A percentile compares a stretch with the other conserved stretches of the same genome.
Evolutionary conservation across 2,888 invertebrate genomes (phyloP).

Genomic region (Drosophila cognata): DNA sequence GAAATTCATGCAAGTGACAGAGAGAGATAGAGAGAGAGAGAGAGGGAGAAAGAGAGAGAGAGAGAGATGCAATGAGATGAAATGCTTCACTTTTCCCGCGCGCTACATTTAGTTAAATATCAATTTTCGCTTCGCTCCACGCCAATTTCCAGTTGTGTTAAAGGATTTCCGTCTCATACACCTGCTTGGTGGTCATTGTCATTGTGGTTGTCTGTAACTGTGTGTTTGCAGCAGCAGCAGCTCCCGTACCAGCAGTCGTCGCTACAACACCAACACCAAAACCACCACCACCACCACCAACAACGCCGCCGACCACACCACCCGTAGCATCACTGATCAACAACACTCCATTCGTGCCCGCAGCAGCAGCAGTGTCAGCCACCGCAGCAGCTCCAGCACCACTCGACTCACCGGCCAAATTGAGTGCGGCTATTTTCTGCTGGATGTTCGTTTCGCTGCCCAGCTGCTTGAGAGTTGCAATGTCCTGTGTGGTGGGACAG

Average conservation of each 20-base stretch:
- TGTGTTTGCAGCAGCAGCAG: slow-evolving; percentile 49
- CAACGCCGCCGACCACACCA: slow-evolving; percentile 62
- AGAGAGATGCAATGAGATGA: slow-evolving; percentile 4
- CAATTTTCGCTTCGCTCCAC: slow-evolving; percentile 85
- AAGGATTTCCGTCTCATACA: slow-evolving; percentile 97
- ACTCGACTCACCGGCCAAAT: slow-evolving; percentile 60
- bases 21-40: too few species aligned
- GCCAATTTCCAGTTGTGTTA: slow-evolving; percentile 87
- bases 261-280: slow-evolving; percentile 48
- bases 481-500: slow-evolving; percentile 86
- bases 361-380: slow-evolving; percentile 71
- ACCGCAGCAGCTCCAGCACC: slow-evolving; percentile 55
- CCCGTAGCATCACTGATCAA: slow-evolving; percentile 68
- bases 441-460: slow-evolving; percentile 95
- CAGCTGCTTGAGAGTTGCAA: slow-evolving; percentile 90
- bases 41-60: neutral
- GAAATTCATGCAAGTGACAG: slow-evolving; percentile 21
- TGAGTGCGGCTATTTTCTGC: slow-evolving; percentile 86
- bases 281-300: slow-evolving; percentile 62
- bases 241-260: slow-evolving; percentile 44
- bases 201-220: slow-evolving; percentile 82
- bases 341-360: slow-evolving; percentile 71
- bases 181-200: slow-evolving; percentile 90
- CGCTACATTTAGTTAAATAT: slow-evolving; percentile 59
- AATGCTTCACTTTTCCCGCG: slow-evolving; percentile 12